Conservation (phyloP, 2,797 vertebrate species). For the Lemur catta region DNA sequence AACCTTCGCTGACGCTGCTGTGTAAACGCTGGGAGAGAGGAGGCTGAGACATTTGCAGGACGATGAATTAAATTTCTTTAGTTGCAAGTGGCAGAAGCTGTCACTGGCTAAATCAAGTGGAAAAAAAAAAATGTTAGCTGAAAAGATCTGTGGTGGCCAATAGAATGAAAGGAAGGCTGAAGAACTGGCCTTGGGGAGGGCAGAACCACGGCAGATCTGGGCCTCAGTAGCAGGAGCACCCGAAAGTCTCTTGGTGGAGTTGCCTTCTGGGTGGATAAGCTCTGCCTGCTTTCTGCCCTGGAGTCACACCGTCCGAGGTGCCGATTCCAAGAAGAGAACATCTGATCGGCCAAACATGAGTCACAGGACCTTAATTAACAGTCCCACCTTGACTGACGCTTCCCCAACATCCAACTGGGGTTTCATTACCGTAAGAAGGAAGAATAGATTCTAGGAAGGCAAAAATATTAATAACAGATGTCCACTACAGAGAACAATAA, state of each 20-base stretch:
- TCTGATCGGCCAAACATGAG: neutral
- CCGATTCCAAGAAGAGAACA: neutral
- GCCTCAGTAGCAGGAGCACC: neutral
- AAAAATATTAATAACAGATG: neutral
- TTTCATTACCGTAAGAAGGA: neutral
- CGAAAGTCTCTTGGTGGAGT: fast-evolving
- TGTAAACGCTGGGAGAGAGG: neutral
- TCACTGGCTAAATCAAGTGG: neutral
- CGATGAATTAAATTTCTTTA: slow-evolving; percentile 45
- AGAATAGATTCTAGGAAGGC: neutral
- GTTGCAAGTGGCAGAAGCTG: neutral
- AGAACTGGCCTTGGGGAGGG: neutral
- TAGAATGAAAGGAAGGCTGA: neutral
- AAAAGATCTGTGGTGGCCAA: neutral
- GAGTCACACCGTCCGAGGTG: neutral
- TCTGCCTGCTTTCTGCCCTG: neutral
- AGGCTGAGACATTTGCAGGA: neutral
- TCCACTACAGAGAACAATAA: neutral
- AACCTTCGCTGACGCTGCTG: neutral
- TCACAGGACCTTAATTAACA: neutral
- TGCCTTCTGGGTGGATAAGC: neutral
- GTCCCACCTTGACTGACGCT: neutral
- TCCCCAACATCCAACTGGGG: neutral
- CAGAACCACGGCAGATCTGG: neutral
- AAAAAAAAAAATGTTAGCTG: neutral